phyloP scores from a whole-genome alignment of 2,113 vertebrate species.

The Promerops cafer region DNA sequence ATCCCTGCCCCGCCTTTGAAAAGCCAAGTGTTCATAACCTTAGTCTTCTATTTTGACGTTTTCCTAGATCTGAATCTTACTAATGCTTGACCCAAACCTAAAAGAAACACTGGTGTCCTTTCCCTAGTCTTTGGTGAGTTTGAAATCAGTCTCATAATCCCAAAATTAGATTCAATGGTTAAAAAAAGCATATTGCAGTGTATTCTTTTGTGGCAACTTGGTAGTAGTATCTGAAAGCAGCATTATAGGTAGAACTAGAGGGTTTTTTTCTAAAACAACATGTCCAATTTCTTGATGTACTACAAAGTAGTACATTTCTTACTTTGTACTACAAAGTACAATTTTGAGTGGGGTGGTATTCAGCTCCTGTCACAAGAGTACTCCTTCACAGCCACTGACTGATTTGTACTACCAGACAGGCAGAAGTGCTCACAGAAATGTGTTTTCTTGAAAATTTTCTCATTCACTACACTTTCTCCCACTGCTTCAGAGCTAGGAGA shows the following conservation, averaged over 20 bases:
- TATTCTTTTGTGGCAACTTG: background rate
- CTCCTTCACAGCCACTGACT: background rate
- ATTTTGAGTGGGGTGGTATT: background rate
- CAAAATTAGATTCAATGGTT: background rate
- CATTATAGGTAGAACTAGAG: background rate
- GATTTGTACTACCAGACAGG: background rate
- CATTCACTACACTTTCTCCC: background rate
- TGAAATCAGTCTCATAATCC: background rate
- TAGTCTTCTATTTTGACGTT: background rate
- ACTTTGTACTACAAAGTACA: accelerated
- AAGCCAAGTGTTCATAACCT: background rate
- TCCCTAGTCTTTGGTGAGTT: background rate
- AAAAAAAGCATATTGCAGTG: background rate
- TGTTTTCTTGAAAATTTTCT: background rate
- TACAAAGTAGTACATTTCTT: too few relatives aligned
- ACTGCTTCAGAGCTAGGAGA: background rate
- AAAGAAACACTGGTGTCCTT: background rate
- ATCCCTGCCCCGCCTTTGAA: background rate
- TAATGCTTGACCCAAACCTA: background rate
- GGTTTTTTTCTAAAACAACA: background rate
- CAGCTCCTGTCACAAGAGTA: background rate
- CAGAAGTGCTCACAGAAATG: background rate
- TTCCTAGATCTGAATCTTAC: background rate
- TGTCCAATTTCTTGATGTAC: background rate
- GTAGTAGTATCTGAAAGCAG: background rate